These are phyloP conservation scores for Discoglossus pictus DNA, from an alignment of 2,797 vertebrate genomes.

Conservation along the genomic window DNA sequence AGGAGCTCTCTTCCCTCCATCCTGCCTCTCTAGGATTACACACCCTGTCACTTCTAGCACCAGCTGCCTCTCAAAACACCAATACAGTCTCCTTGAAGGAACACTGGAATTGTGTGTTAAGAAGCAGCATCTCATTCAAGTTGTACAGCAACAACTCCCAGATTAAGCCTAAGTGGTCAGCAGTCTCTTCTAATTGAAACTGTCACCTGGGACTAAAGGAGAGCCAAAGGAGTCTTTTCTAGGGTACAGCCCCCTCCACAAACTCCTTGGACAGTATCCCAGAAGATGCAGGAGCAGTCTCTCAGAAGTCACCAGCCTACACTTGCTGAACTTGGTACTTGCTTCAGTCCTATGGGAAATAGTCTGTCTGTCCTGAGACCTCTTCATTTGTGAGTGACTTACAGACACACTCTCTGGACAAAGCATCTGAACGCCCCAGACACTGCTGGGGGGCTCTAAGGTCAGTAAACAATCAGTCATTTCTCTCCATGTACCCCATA, in stretches of 20 bases:
- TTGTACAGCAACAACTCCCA: slow-evolving; percentile 1
- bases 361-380: not conserved
- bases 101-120: not conserved
- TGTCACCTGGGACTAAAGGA: slow-evolving; percentile 7
- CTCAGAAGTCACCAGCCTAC: not conserved
- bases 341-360: slow-evolving; percentile 1
- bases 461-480: not conserved
- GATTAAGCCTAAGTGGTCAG: not conserved
- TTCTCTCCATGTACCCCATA: slow-evolving; percentile 9
- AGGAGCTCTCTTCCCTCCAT: slow-evolving; percentile 12
- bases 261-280: not conserved
- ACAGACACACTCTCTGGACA: not conserved
- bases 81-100: slow-evolving; percentile 17
- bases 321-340: not conserved
- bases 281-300: slow-evolving; percentile 23
- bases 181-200: not conserved
- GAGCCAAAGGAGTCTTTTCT: not conserved
- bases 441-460: not conserved
- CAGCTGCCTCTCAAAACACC: not conserved
- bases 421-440: not conserved
- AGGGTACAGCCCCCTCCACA: not conserved
- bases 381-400: not conserved
- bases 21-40: not conserved
- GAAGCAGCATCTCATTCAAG: not conserved
- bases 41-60: slow-evolving; percentile 9